These are phyloP conservation scores for Styela clava DNA, from an alignment of 23 tunicate species.

Conservation along the genomic window DNA sequence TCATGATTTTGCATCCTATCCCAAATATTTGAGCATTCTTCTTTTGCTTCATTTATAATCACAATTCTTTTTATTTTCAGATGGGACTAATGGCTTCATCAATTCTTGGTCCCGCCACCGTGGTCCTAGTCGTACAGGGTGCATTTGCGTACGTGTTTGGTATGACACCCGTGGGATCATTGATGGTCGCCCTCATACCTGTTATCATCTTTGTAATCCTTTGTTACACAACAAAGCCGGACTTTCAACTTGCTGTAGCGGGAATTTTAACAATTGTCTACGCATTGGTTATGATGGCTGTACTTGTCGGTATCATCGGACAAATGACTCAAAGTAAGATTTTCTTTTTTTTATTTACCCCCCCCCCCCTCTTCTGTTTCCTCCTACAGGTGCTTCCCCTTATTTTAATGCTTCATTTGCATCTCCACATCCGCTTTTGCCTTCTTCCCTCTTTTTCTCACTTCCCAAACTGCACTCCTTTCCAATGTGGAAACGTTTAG, in stretches of 20 bases:
- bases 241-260: conserved; percentile 85
- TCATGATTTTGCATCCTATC: too few species aligned
- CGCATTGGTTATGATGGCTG: conserved; percentile 96
- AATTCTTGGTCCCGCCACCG: conserved; percentile 86
- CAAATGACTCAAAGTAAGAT: conserved; percentile 64
- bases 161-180: conserved; percentile 51
- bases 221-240: conserved; percentile 82
- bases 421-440: too few species aligned
- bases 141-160: conserved; percentile 80
- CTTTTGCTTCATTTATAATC: too few species aligned
- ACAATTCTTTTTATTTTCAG: too few species aligned
- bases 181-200: conserved; percentile 79
- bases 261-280: conserved; percentile 85
- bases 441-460: too few species aligned
- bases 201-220: conserved; percentile 80
- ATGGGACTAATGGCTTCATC: conserved; percentile 88
- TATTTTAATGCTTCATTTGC: background rate
- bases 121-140: conserved; percentile 82
- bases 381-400: background rate
- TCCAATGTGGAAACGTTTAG: too few species aligned
- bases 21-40: too few species aligned
- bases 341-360: background rate
- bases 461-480: too few species aligned
- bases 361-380: background rate
- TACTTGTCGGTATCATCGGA: conserved; percentile 86